These are phyloP conservation scores for Paramisgurnus dabryanus DNA, from an alignment of 2,113 vertebrate species.

Conservation along the genomic window DNA sequence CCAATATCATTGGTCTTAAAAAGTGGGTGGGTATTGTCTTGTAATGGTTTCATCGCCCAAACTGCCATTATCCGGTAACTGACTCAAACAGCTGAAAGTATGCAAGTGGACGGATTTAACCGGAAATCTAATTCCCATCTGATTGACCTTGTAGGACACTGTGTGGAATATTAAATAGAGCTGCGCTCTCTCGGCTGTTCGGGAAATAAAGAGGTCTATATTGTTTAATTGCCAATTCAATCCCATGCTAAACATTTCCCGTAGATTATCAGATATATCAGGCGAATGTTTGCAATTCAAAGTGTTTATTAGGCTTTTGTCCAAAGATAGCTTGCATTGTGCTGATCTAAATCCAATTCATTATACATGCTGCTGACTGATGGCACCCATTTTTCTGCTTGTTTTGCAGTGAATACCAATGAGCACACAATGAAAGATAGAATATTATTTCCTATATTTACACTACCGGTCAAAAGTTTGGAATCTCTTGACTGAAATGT, in stretches of 20 bases:
- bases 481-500: not conserved
- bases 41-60: too few relatives aligned
- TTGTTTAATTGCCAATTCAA: constrained; percentile 46
- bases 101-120: not conserved
- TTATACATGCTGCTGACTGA: constrained; percentile 54
- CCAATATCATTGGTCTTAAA: too few relatives aligned
- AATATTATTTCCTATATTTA: not conserved
- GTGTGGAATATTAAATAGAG: constrained; percentile 43
- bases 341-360: constrained; percentile 59
- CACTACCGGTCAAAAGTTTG: too few relatives aligned
- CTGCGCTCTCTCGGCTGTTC: constrained; percentile 30
- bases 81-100: not conserved
- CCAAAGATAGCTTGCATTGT: constrained; percentile 49
- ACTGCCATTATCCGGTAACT: not conserved
- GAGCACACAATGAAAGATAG: constrained; percentile 31
- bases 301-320: constrained; percentile 50
- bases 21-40: too few relatives aligned
- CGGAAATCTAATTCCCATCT: constrained; percentile 2
- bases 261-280: constrained; percentile 42
- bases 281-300: constrained; percentile 46
- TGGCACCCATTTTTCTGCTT: constrained; percentile 32
- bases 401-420: constrained; percentile 37
- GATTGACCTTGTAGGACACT: constrained; percentile 13
- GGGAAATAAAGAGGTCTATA: constrained; percentile 40
- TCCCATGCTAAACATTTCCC: constrained; percentile 43